Percentiles rank a stretch among this genome's conserved stretches.
Evolutionary conservation across 2,113 vertebrate genomes (phyloP).

Genomic region (Pterocles burchelli): DNA sequence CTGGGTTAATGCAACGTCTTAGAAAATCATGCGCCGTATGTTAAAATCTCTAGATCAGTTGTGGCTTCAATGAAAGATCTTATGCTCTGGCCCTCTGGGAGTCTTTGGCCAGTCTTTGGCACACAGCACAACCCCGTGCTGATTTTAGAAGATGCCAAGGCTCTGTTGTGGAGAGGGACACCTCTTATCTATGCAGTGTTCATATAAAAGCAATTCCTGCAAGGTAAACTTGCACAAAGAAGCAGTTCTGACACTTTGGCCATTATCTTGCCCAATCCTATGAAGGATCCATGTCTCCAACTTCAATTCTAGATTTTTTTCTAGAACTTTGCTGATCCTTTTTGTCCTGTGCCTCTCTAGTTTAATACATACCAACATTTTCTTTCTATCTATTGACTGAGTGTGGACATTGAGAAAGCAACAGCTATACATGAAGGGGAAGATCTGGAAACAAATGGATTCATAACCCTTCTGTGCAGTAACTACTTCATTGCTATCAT

Average conservation of each 20-base stretch:
- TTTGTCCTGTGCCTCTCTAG: neutral
- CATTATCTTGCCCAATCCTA: neutral
- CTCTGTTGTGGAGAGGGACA: neutral
- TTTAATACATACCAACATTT: neutral
- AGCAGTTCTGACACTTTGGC: neutral
- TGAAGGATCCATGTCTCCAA: neutral
- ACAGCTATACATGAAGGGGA: neutral
- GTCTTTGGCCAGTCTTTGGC: neutral
- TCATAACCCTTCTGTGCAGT: neutral
- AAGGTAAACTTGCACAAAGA: neutral
- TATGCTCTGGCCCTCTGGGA: neutral
- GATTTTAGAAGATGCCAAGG: neutral
- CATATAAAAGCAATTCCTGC: neutral
- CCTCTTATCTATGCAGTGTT: neutral
- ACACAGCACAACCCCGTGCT: neutral
- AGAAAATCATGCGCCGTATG: neutral
- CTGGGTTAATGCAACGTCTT: neutral
- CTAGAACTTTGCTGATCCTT: neutral
- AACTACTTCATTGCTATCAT: neutral
- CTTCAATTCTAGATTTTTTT: neutral
- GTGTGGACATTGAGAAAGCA: neutral
- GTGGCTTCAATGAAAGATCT: neutral
- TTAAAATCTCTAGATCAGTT: neutral
- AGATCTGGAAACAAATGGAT: neutral
- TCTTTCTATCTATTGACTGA: neutral